Conservation (phyloP, 2,797 vertebrate genomes). For the Coregonus ussuriensis region DNA sequence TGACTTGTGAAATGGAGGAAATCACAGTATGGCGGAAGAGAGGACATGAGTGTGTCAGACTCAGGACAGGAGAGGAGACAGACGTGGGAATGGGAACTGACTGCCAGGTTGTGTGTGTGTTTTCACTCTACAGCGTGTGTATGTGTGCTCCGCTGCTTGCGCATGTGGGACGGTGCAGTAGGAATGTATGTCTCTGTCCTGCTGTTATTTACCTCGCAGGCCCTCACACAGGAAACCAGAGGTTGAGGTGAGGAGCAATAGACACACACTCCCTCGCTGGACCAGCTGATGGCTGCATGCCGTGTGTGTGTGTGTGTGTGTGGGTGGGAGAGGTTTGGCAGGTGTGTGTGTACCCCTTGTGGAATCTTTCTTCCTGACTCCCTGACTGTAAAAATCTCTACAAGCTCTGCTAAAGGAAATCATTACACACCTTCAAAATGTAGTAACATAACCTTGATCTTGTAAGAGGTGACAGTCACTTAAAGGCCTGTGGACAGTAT, state of each 20-base stretch:
- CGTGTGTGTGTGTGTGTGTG: background rate
- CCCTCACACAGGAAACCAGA: slow-evolving; percentile 64
- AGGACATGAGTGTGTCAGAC: slow-evolving; percentile 52
- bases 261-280: slow-evolving; percentile 54
- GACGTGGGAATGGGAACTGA: slow-evolving; percentile 40
- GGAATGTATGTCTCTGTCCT: slow-evolving; percentile 58
- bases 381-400: too few species aligned
- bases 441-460: background rate
- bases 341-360: too few species aligned
- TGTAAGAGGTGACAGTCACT: slow-evolving; percentile 15
- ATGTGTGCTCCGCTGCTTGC: slow-evolving; percentile 6
- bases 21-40: slow-evolving; percentile 63
- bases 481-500: slow-evolving; percentile 31
- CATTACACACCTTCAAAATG: background rate
- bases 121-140: slow-evolving; percentile 9
- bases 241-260: slow-evolving; percentile 61
- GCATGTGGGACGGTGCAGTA: slow-evolving; percentile 27
- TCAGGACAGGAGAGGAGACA: background rate
- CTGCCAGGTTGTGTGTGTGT: slow-evolving; percentile 19
- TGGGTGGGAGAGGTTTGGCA: slow-evolving; percentile 43
- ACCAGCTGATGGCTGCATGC: slow-evolving; percentile 36
- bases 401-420: background rate
- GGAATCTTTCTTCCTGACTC: too few species aligned
- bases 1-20: slow-evolving; percentile 63
- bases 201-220: slow-evolving; percentile 63